These are phyloP conservation scores for Hymenochirus boettgeri DNA, from an alignment of 2,113 vertebrate genomes.

Conservation along the genomic window DNA sequence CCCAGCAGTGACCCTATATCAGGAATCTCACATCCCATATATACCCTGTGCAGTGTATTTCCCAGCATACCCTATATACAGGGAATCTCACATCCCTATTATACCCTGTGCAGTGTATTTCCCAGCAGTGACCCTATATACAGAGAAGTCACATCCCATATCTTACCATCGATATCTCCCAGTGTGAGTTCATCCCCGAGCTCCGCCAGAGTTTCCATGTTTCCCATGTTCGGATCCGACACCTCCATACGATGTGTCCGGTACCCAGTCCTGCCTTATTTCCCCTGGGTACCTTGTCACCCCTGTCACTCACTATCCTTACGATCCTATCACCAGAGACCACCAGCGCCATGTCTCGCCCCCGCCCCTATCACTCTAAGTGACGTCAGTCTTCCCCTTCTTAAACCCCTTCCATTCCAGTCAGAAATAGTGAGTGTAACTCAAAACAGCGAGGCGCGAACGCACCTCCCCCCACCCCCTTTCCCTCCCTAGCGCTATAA, in stretches of 20 bases:
- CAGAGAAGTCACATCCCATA: too few relatives aligned
- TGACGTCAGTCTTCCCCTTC: conserved; percentile 18
- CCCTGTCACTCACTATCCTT: conserved; percentile 19
- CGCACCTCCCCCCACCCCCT: conserved; percentile 38
- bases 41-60: too few relatives aligned
- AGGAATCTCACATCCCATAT: too few relatives aligned
- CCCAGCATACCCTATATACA: too few relatives aligned
- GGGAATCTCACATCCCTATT: too few relatives aligned
- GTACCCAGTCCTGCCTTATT: too few relatives aligned
- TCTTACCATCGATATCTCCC: conserved; percentile 90
- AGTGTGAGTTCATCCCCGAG: conserved; percentile 91
- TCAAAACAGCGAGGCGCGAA: background rate
- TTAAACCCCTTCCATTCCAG: background rate
- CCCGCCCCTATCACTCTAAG: background rate
- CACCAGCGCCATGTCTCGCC: conserved; percentile 50
- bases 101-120: too few relatives aligned
- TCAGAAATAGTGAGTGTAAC: too few relatives aligned
- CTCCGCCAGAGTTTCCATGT: conserved; percentile 84
- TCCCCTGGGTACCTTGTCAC: background rate
- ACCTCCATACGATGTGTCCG: conserved; percentile 62
- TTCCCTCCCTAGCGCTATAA: conserved; percentile 41
- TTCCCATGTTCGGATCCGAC: conserved; percentile 70
- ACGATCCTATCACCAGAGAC: conserved; percentile 16
- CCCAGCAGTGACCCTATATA: too few relatives aligned
- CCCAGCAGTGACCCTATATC: too few relatives aligned